Evolutionary conservation across 2,797 vertebrate genomes (phyloP).

Genomic region (Alectoris magna): DNA sequence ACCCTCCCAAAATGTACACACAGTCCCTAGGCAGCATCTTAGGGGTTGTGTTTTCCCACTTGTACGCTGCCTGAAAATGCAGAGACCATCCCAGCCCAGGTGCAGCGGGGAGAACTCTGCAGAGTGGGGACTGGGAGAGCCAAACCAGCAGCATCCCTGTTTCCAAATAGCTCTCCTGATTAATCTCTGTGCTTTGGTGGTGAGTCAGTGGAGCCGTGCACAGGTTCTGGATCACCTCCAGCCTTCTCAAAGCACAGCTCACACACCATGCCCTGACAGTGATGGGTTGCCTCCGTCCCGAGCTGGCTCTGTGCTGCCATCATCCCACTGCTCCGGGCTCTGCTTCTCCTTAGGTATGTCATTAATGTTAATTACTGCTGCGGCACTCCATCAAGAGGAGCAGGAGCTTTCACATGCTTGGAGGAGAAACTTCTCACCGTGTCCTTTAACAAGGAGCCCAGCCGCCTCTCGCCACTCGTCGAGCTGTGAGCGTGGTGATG

Average conservation of each 20-base stretch:
- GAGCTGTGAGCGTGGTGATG: constrained; percentile 85
- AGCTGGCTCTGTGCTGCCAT: background rate
- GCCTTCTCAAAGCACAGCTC: background rate
- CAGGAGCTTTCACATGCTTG: constrained; percentile 63
- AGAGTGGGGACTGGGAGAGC: background rate
- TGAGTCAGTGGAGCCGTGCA: background rate
- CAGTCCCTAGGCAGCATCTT: fast-evolving
- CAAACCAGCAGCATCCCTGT: background rate
- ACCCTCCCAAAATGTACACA: fast-evolving
- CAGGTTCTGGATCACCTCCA: background rate
- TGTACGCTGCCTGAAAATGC: fast-evolving
- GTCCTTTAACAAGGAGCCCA: constrained; percentile 76
- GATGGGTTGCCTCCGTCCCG: background rate
- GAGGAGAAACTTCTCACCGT: constrained; percentile 53
- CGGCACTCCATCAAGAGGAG: constrained; percentile 26
- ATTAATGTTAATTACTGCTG: constrained; percentile 84
- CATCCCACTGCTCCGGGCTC: background rate
- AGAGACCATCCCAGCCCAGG: background rate
- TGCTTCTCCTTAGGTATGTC: constrained; percentile 64
- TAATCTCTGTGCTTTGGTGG: background rate
- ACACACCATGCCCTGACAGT: background rate
- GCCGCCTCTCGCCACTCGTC: constrained; percentile 42
- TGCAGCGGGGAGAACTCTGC: background rate
- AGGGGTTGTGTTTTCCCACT: fast-evolving
- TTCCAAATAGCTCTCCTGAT: background rate